Conservation (phyloP, 2,888 invertebrate genomes). For the Himalopsyche kuldschensis region DNA sequence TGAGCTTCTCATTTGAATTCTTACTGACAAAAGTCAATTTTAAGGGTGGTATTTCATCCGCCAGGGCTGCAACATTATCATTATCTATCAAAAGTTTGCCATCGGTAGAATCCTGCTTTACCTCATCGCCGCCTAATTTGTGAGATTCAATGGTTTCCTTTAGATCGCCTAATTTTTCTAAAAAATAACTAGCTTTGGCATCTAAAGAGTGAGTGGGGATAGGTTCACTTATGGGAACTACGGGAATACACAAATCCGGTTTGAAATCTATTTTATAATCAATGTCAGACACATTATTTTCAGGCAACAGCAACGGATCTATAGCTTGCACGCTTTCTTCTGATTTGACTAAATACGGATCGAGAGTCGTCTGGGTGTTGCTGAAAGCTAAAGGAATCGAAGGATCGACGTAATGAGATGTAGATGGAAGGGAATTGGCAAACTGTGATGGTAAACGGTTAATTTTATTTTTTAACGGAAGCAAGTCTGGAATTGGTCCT, state of each 20-base stretch:
- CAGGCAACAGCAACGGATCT: constrained; percentile 55
- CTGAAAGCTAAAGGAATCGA: constrained; percentile 55
- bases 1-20: not conserved
- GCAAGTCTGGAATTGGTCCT: constrained; percentile 54
- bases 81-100: not conserved
- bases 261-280: constrained; percentile 50
- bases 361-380: constrained; percentile 50
- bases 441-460: constrained; percentile 8
- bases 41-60: not conserved
- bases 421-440: constrained; percentile 12
- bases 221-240: constrained; percentile 23
- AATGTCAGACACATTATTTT: constrained; percentile 45
- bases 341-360: constrained; percentile 43
- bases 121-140: not conserved
- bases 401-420: constrained; percentile 53
- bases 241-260: constrained; percentile 18
- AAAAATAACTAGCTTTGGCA: not conserved
- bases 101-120: not conserved
- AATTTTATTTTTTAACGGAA: constrained; percentile 48
- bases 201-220: constrained; percentile 3
- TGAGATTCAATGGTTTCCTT: constrained; percentile 10
- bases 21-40: not conserved
- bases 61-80: not conserved
- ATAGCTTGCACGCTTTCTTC: constrained; percentile 52
- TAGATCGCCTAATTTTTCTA: not conserved